Conservation (phyloP, 2,888 invertebrate species). For the Isoperla grammatica region DNA sequence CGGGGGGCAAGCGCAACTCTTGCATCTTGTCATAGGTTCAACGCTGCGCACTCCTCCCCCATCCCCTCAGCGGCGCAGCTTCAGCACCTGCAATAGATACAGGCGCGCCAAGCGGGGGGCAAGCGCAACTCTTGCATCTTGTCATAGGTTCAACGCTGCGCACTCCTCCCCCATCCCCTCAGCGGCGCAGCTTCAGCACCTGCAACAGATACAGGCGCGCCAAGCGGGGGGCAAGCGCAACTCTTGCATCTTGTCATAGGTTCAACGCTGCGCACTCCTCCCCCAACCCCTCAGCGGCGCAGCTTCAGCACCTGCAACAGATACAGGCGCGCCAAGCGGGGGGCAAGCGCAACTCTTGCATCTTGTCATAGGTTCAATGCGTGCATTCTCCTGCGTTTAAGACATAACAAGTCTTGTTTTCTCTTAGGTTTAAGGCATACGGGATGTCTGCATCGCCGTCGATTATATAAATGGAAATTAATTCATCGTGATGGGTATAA, state of each 20-base stretch:
- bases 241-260: slow-evolving; percentile 79
- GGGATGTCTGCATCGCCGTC: too few species aligned
- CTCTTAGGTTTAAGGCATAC: background rate
- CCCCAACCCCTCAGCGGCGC: slow-evolving; percentile 72
- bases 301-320: slow-evolving; percentile 75
- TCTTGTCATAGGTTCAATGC: slow-evolving; percentile 78
- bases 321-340: slow-evolving; percentile 69
- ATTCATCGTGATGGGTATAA: too few species aligned
- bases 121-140: slow-evolving; percentile 80
- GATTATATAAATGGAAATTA: too few species aligned
- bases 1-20: slow-evolving; percentile 71
- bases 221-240: slow-evolving; percentile 70
- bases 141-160: slow-evolving; percentile 67
- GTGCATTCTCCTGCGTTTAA: slow-evolving; percentile 42
- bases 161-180: slow-evolving; percentile 62
- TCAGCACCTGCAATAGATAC: slow-evolving; percentile 75
- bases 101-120: slow-evolving; percentile 66
- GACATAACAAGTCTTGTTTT: background rate
- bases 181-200: slow-evolving; percentile 73
- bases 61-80: slow-evolving; percentile 77
- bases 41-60: slow-evolving; percentile 46
- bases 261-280: slow-evolving; percentile 46
- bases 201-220: slow-evolving; percentile 75
- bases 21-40: slow-evolving; percentile 68
- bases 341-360: slow-evolving; percentile 76